These are phyloP conservation scores for Brachionus asplanchnoidis DNA, from an alignment of 1,140 invertebrate species.

Conservation along the genomic window DNA sequence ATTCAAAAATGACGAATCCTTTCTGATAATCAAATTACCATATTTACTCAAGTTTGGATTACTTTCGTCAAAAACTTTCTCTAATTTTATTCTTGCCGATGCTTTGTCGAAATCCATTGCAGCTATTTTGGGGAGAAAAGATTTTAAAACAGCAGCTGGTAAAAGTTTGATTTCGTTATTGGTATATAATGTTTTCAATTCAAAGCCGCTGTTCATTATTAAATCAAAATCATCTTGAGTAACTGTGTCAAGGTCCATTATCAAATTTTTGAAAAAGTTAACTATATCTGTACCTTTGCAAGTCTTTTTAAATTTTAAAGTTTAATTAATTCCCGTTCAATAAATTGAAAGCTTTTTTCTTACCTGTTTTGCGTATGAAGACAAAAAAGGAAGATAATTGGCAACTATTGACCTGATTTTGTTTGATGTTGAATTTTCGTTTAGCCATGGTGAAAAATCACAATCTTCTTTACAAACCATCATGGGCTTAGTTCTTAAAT, in stretches of 20 bases:
- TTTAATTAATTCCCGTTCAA: no score
- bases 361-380: not conserved
- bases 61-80: not conserved
- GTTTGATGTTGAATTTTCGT: not conserved
- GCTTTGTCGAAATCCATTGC: not conserved
- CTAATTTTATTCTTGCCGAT: not conserved
- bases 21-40: not conserved
- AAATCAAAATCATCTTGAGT: not conserved
- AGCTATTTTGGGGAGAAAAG: not conserved
- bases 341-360: no score
- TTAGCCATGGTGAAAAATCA: not conserved
- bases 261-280: not conserved
- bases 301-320: not conserved
- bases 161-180: not conserved
- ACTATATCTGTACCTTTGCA: not conserved
- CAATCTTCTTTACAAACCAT: not conserved
- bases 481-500: not conserved
- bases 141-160: not conserved
- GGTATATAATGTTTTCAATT: not conserved
- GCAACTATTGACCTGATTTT: not conserved
- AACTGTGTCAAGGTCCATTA: not conserved
- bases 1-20: not conserved
- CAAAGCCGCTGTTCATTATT: not conserved
- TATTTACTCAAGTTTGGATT: not conserved
- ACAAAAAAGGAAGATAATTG: not conserved